Percentiles rank a stretch among this genome's conserved stretches.
Evolutionary conservation across 1,140 invertebrate species (phyloP).

Genomic region (Akabosia matsudoensis): DNA sequence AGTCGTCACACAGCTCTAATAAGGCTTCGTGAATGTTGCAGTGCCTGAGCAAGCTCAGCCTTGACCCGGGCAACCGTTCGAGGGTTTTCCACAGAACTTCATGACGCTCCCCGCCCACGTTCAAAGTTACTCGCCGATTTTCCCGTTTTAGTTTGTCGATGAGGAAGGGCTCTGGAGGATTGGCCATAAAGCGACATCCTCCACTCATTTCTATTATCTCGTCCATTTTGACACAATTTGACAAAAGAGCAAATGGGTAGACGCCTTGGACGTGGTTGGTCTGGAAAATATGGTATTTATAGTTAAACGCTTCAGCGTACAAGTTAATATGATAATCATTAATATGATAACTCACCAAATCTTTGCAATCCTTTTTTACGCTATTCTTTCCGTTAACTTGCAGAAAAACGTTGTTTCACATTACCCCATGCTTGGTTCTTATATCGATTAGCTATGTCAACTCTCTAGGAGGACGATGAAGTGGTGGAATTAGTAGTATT

Average conservation of each 20-base stretch:
- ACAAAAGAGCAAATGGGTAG: neutral
- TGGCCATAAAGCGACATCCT: neutral
- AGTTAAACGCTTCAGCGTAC: no score
- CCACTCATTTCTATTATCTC: neutral
- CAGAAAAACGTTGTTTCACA: no score
- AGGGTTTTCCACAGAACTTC: constrained; percentile 94
- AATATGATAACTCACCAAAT: no score
- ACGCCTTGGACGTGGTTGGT: no score
- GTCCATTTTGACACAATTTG: neutral
- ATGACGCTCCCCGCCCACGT: constrained; percentile 93
- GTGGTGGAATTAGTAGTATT: no score
- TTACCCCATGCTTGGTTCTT: no score
- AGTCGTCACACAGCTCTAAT: constrained; percentile 93
- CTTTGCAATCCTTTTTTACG: no score
- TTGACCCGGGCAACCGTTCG: constrained; percentile 89
- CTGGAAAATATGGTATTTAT: no score
- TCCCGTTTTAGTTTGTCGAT: neutral
- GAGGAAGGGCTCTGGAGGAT: neutral
- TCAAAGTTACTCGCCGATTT: constrained; percentile 62
- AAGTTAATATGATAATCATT: no score
- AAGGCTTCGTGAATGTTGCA: constrained; percentile 94
- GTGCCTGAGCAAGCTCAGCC: constrained; percentile 82
- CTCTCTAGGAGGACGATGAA: no score
- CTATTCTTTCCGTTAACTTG: no score
- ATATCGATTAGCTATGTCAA: no score